Conservation (phyloP, 2,113 vertebrate genomes). For the Jaculus jaculus region DNA sequence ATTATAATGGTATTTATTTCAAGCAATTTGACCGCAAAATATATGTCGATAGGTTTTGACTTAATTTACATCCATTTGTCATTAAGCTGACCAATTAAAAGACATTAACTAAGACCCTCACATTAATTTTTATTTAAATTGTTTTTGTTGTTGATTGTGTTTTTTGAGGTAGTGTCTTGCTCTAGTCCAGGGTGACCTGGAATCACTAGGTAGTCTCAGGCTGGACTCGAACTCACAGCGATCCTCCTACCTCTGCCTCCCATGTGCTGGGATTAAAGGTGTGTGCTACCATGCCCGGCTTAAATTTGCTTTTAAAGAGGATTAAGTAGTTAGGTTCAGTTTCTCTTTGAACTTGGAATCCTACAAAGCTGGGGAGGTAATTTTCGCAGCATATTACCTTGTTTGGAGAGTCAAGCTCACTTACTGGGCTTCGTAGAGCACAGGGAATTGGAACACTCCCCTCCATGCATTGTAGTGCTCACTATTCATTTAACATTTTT, state of each 20-base stretch:
- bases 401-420: slow-evolving; percentile 35
- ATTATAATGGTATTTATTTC: slow-evolving; percentile 45
- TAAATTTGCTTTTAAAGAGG: slow-evolving; percentile 59
- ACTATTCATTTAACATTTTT: slow-evolving; percentile 55
- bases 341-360: slow-evolving; percentile 50
- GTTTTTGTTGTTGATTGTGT: no score
- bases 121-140: slow-evolving; percentile 59
- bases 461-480: slow-evolving; percentile 35
- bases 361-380: neutral
- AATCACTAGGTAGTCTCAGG: no score
- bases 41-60: slow-evolving; percentile 44
- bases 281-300: no score
- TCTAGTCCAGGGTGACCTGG: no score
- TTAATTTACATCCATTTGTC: slow-evolving; percentile 40
- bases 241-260: no score
- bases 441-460: slow-evolving; percentile 49
- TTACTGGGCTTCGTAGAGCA: slow-evolving; percentile 58
- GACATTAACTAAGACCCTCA: neutral
- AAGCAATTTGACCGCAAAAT: slow-evolving; percentile 29
- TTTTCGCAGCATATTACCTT: slow-evolving; percentile 28
- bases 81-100: slow-evolving; percentile 56
- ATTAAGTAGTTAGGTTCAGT: slow-evolving; percentile 10
- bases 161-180: no score
- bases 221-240: no score
- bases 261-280: no score